phyloP scores from a whole-genome alignment of 2,888 invertebrate genomes.

The Schizotus pectinicornis region DNA sequence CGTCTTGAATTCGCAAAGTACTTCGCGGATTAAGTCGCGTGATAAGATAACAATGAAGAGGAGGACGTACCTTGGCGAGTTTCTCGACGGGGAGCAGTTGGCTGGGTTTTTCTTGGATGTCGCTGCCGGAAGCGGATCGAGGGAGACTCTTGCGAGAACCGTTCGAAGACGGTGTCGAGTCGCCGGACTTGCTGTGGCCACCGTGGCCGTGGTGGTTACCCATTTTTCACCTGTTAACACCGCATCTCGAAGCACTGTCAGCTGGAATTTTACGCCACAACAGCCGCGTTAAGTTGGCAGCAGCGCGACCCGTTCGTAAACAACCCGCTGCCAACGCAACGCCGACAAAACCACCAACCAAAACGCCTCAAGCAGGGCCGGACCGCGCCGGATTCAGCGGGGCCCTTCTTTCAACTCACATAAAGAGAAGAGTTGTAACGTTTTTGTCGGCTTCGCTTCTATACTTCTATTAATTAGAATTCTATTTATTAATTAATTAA shows the following conservation, averaged over 20 bases:
- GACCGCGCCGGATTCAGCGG: too few species aligned
- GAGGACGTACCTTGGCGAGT: conserved; percentile 69
- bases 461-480: too few species aligned
- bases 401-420: too few species aligned
- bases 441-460: too few species aligned
- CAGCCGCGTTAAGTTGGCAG: too few species aligned
- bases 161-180: conserved; percentile 53
- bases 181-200: conserved; percentile 42
- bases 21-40: not conserved
- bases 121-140: conserved; percentile 70
- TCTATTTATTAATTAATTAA: too few species aligned
- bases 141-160: conserved; percentile 63
- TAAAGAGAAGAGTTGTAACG: too few species aligned
- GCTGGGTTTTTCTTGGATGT: conserved; percentile 68
- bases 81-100: conserved; percentile 78
- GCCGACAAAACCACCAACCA: too few species aligned
- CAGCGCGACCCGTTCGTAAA: too few species aligned
- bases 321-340: too few species aligned
- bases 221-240: conserved; percentile 39
- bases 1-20: conserved; percentile 23
- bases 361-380: too few species aligned
- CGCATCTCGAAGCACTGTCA: not conserved
- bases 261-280: not conserved
- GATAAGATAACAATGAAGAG: too few species aligned
- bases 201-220: conserved; percentile 56